Percentiles rank a stretch among this genome's conserved stretches.
These are phyloP conservation scores for Plectrocnemia conspersa DNA, from an alignment of 1,140 invertebrate genomes.

Conservation along the genomic window DNA sequence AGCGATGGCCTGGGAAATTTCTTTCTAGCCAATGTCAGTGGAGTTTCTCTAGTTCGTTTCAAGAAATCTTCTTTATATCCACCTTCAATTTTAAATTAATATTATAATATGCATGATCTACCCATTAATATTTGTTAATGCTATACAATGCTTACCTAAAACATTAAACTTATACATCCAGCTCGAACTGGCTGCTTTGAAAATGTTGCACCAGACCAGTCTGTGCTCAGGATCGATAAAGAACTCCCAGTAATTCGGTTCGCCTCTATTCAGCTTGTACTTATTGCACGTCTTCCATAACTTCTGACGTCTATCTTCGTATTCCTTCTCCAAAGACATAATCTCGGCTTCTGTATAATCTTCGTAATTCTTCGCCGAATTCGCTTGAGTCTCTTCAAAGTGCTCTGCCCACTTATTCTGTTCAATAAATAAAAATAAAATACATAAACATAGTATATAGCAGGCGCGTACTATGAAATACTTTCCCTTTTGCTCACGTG, in stretches of 20 bases:
- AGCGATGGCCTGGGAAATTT: constrained; percentile 57
- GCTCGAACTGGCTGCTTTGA: constrained; percentile 73
- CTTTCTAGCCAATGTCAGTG: constrained; percentile 56
- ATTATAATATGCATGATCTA: constrained; percentile 21
- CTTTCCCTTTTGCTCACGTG: too few species aligned
- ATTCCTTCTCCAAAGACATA: constrained; percentile 20
- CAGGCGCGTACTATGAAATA: not conserved
- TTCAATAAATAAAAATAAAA: too few species aligned
- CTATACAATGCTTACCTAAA: constrained; percentile 49
- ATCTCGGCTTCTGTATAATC: constrained; percentile 32
- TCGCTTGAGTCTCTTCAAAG: constrained; percentile 27
- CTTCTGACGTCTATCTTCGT: constrained; percentile 27
- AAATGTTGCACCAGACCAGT: constrained; percentile 73
- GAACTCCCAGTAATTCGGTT: constrained; percentile 61
- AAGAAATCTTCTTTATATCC: constrained; percentile 58
- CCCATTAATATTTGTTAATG: not conserved
- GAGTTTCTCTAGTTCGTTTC: constrained; percentile 52
- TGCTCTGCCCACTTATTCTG: constrained; percentile 34
- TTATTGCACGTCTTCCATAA: constrained; percentile 32
- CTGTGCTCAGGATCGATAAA: constrained; percentile 66
- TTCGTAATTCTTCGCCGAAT: constrained; percentile 30
- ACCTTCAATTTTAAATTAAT: constrained; percentile 49
- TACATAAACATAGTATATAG: not conserved
- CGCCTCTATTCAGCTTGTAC: constrained; percentile 31
- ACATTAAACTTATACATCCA: constrained; percentile 80